A percentile compares a stretch with the other conserved stretches of the same genome.
phyloP scores from a whole-genome alignment of 2,113 vertebrate species.

The Solea senegalensis region DNA sequence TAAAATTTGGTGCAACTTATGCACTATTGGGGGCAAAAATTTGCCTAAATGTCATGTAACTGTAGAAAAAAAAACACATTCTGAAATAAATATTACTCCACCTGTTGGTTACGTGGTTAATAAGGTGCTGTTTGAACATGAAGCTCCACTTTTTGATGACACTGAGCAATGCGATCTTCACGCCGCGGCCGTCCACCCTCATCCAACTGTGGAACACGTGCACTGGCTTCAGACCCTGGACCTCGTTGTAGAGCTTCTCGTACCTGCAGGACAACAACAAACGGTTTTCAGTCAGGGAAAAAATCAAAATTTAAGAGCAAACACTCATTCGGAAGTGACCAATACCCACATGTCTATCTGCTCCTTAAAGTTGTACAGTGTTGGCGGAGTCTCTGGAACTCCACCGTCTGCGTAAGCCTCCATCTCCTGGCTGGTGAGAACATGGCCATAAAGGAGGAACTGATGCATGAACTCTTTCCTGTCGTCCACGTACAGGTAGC shows the following conservation, averaged over 20 bases:
- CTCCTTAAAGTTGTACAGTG: conserved; percentile 82
- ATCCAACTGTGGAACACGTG: conserved; percentile 88
- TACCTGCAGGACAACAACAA: conserved; percentile 70
- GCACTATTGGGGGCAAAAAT: too few relatives aligned
- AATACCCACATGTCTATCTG: conserved; percentile 82
- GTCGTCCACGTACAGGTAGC: conserved; percentile 87
- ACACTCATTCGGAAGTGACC: neutral
- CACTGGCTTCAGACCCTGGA: conserved; percentile 78
- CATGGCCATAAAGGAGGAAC: conserved; percentile 84
- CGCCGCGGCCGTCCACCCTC: conserved; percentile 83
- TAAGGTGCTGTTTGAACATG: conserved; percentile 94
- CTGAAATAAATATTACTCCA: conserved; percentile 37
- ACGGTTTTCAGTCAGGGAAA: neutral
- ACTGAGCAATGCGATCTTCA: conserved; percentile 88
- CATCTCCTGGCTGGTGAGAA: conserved; percentile 77
- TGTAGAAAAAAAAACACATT: too few relatives aligned
- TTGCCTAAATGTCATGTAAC: neutral
- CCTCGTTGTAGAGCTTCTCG: conserved; percentile 87
- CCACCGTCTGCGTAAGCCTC: conserved; percentile 74
- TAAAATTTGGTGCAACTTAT: too few relatives aligned
- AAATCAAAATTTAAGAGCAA: too few relatives aligned
- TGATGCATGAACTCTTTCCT: conserved; percentile 86
- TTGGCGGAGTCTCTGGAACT: conserved; percentile 81
- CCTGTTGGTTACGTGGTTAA: conserved; percentile 90
- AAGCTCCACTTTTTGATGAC: conserved; percentile 92